Percentiles rank a stretch among this genome's conserved stretches.
Conservation (phyloP, 2,888 invertebrate genomes). For the Pollenia labialis region DNA sequence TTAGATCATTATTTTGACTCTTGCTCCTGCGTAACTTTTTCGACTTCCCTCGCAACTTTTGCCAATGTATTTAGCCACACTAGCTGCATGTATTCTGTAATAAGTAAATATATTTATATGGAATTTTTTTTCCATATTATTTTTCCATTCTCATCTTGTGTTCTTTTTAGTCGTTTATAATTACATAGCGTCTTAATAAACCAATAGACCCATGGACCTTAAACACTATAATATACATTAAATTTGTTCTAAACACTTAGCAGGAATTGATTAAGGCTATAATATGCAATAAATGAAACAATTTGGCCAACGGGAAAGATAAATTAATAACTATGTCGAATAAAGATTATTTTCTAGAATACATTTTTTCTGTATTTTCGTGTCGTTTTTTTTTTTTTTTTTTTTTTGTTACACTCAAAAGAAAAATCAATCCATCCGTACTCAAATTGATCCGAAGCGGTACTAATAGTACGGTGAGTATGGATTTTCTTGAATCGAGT, state of each 20-base stretch:
- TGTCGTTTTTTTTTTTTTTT: too few species aligned
- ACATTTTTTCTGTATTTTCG: too few species aligned
- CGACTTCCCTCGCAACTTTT: background rate
- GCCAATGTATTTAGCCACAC: background rate
- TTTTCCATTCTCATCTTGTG: conserved; percentile 48
- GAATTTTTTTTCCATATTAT: conserved; percentile 44
- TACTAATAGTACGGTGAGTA: too few species aligned
- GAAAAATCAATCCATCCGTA: too few species aligned
- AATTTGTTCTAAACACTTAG: conserved; percentile 18
- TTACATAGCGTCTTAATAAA: conserved; percentile 74
- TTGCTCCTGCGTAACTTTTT: background rate
- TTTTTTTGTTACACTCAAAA: too few species aligned
- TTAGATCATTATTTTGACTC: too few species aligned
- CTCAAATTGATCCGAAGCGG: too few species aligned
- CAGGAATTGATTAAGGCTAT: conserved; percentile 25
- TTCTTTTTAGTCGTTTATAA: conserved; percentile 69
- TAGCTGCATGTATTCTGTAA: conserved; percentile 27
- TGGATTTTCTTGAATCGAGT: too few species aligned
- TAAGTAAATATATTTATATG: conserved; percentile 30
- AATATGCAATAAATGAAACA: background rate
- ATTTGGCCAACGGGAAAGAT: background rate
- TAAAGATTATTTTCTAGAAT: too few species aligned
- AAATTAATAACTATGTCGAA: too few species aligned
- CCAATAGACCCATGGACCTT: conserved; percentile 68
- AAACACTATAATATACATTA: conserved; percentile 28